Conservation (phyloP, 2,797 vertebrate genomes). For the Amblyraja radiata region DNA sequence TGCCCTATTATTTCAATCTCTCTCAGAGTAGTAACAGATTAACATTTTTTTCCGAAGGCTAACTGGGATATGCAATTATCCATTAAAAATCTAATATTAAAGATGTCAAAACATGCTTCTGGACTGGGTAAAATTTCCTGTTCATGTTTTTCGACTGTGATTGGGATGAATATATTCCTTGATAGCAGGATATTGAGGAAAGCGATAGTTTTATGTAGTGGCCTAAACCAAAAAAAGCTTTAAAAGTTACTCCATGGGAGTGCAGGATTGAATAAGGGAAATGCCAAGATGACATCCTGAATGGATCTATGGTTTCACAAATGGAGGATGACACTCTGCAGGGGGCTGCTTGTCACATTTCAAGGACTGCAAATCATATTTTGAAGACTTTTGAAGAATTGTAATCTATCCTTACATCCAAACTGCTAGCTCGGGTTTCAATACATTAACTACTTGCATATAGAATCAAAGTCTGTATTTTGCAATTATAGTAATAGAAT, state of each 20-base stretch:
- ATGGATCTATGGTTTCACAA: neutral
- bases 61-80: neutral
- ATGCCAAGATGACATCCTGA: neutral
- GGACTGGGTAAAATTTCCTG: neutral
- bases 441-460: neutral
- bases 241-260: neutral
- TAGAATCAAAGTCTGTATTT: neutral
- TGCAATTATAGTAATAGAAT: neutral
- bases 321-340: neutral
- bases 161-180: no score
- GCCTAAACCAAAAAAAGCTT: neutral
- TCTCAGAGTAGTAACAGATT: neutral
- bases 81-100: neutral
- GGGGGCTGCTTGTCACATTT: neutral
- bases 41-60: neutral
- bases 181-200: neutral
- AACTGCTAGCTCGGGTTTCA: neutral
- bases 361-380: neutral
- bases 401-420: neutral
- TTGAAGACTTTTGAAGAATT: neutral
- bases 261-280: neutral
- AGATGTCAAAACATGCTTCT: neutral
- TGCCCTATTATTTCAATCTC: neutral
- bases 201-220: neutral
- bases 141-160: neutral